phyloP scores from a whole-genome alignment of 2,888 invertebrate species.

The Tenthredo distinguenda region DNA sequence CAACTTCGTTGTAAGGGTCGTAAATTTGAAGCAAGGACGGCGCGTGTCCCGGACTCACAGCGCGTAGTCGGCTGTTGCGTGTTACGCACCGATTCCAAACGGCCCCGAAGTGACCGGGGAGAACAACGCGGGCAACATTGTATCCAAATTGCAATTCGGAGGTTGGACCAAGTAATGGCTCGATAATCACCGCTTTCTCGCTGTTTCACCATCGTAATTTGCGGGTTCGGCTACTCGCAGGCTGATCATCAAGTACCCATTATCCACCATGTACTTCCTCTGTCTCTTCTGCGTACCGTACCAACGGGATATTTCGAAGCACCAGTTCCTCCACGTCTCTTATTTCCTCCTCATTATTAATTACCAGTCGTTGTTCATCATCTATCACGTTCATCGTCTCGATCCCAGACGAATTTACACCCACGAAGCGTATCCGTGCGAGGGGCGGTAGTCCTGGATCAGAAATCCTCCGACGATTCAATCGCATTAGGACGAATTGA shows the following conservation, averaged over 20 bases:
- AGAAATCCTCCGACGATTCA: not conserved
- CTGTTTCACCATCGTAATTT: slow-evolving; percentile 1
- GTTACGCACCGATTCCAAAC: slow-evolving; percentile 12
- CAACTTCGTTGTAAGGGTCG: slow-evolving; percentile 1
- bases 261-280: not conserved
- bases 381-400: slow-evolving; percentile 4
- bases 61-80: slow-evolving; percentile 42
- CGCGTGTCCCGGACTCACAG: slow-evolving; percentile 26
- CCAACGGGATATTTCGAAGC: not conserved
- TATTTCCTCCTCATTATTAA: not conserved
- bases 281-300: slow-evolving; percentile 12
- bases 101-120: not conserved
- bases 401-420: not conserved
- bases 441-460: not conserved
- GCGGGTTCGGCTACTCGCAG: not conserved
- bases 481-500: not conserved
- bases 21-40: slow-evolving; percentile 26
- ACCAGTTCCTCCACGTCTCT: not conserved
- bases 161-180: slow-evolving; percentile 12
- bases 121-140: slow-evolving; percentile 4
- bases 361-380: not conserved
- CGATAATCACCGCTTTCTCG: slow-evolving; percentile 43
- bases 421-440: not conserved
- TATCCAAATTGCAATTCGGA: slow-evolving; percentile 37
- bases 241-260: not conserved